Conservation (phyloP, 2,888 invertebrate genomes). For the Lasioglossum figueresi region DNA sequence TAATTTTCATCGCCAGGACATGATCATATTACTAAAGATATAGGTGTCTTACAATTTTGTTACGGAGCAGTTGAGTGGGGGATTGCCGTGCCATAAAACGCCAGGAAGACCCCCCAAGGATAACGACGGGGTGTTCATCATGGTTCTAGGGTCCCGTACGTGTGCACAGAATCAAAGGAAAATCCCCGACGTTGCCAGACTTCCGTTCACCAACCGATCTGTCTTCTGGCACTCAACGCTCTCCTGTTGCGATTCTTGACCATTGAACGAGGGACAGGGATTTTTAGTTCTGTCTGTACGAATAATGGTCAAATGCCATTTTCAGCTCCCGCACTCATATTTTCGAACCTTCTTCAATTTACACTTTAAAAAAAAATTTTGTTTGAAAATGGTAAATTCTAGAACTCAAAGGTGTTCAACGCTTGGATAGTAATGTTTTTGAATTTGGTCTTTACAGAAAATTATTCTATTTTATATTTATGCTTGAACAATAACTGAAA, state of each 20-base stretch:
- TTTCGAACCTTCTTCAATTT: neutral
- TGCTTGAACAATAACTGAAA: no score
- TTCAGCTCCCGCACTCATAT: neutral
- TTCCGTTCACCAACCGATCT: neutral
- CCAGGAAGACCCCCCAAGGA: neutral
- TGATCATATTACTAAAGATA: neutral
- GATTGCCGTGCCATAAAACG: neutral
- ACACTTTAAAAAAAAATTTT: neutral
- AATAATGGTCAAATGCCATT: neutral
- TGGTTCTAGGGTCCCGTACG: neutral
- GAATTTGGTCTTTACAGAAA: neutral
- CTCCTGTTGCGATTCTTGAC: neutral
- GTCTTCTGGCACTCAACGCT: neutral
- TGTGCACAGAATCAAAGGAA: conserved; percentile 2
- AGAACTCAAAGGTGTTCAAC: neutral
- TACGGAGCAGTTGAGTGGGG: neutral
- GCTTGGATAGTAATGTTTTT: neutral
- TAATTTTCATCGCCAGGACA: neutral
- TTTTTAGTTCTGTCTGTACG: neutral
- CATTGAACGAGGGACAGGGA: neutral
- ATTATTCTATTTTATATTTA: neutral
- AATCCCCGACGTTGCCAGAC: neutral
- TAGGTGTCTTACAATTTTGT: neutral
- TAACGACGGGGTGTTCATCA: neutral
- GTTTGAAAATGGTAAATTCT: neutral